These are phyloP conservation scores for Clivina fossor DNA, from an alignment of 2,888 invertebrate species.

Conservation along the genomic window DNA sequence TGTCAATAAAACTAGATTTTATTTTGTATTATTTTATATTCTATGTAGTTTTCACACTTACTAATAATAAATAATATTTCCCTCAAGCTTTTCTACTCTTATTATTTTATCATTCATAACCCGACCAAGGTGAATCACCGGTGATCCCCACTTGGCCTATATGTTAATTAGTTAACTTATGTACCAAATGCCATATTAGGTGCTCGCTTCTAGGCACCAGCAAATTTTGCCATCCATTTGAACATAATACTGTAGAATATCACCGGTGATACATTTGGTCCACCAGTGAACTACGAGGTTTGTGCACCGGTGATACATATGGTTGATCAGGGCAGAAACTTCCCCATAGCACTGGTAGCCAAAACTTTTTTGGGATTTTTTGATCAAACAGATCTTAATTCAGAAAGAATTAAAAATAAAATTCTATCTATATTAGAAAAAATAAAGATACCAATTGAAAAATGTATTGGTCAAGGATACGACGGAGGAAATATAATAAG, in stretches of 20 bases:
- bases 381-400: too few species aligned
- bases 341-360: constrained; percentile 2
- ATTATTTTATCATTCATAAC: constrained; percentile 2
- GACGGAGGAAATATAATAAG: constrained; percentile 12
- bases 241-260: neutral
- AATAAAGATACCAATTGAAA: constrained; percentile 2
- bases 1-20: too few species aligned
- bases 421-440: neutral
- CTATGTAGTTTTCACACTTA: constrained; percentile 1
- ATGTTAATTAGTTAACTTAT: constrained; percentile 1
- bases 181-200: neutral
- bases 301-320: constrained; percentile 8
- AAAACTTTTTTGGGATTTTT: constrained; percentile 7
- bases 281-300: constrained; percentile 1
- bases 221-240: constrained; percentile 2
- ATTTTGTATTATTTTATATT: constrained; percentile 1
- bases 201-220: constrained; percentile 4
- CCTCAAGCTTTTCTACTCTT: constrained; percentile 1
- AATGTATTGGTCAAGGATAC: constrained; percentile 3
- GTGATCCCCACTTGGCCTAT: constrained; percentile 1
- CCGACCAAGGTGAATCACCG: neutral
- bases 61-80: neutral
- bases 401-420: too few species aligned
- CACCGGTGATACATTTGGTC: constrained; percentile 7
- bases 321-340: constrained; percentile 5